Conservation (phyloP, 2,888 invertebrate species). For the Agapostemon virescens region DNA sequence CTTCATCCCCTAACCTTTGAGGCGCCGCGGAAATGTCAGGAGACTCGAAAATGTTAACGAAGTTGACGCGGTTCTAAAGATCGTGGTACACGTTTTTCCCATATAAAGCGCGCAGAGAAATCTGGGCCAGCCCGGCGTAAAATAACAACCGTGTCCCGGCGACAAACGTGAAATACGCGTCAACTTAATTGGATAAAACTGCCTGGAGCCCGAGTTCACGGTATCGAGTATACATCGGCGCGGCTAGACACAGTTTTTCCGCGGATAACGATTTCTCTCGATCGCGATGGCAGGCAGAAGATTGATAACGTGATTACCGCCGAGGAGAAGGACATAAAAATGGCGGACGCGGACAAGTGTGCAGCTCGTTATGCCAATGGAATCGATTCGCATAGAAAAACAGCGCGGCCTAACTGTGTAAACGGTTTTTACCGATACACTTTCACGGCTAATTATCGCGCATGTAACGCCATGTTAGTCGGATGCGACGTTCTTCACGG, state of each 20-base stretch:
- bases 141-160: constrained; percentile 35
- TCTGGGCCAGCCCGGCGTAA: constrained; percentile 46
- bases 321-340: constrained; percentile 7
- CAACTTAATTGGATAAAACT: constrained; percentile 59
- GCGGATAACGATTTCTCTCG: constrained; percentile 50
- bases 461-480: constrained; percentile 36
- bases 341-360: neutral
- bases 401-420: neutral
- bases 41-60: constrained; percentile 44
- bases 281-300: constrained; percentile 37
- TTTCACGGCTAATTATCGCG: constrained; percentile 60
- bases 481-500: constrained; percentile 20
- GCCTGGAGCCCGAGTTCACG: neutral
- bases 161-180: constrained; percentile 45
- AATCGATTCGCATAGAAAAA: neutral
- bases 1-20: constrained; percentile 26
- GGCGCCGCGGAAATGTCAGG: constrained; percentile 25
- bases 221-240: constrained; percentile 39
- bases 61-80: constrained; percentile 29
- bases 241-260: constrained; percentile 46
- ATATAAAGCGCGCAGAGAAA: constrained; percentile 51
- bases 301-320: constrained; percentile 58
- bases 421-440: constrained; percentile 46
- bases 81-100: constrained; percentile 48
- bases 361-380: neutral